phyloP scores from a whole-genome alignment of 1,140 invertebrate species.

The Drosophila serrata region DNA sequence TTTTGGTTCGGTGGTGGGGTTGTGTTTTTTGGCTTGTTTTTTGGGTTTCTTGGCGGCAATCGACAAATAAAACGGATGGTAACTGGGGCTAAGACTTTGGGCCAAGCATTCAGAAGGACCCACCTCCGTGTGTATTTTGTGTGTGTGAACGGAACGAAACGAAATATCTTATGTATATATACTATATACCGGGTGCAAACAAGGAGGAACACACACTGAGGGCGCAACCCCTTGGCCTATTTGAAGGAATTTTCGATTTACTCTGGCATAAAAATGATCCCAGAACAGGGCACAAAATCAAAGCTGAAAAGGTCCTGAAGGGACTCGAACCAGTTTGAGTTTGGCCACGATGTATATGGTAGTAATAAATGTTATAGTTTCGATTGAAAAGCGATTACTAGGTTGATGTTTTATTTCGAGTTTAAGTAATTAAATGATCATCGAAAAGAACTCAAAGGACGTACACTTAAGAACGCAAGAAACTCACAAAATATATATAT shows the following conservation, averaged over 20 bases:
- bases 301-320: background rate
- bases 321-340: constrained; percentile 7
- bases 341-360: background rate
- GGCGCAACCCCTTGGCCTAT: constrained; percentile 24
- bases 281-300: constrained; percentile 22
- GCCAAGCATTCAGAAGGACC: constrained; percentile 31
- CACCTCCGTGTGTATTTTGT: constrained; percentile 14
- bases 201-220: constrained; percentile 22
- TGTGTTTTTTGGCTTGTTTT: constrained; percentile 44
- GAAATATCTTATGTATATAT: constrained; percentile 21
- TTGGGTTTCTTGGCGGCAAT: constrained; percentile 40
- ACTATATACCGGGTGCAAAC: constrained; percentile 23
- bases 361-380: constrained; percentile 3
- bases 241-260: constrained; percentile 7
- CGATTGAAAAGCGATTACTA: constrained; percentile 50
- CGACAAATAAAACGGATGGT: constrained; percentile 41
- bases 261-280: constrained; percentile 24
- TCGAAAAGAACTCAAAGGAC: constrained; percentile 77
- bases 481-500: constrained; percentile 56
- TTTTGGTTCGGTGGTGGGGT: constrained; percentile 27
- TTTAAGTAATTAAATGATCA: constrained; percentile 63
- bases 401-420: constrained; percentile 60
- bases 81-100: constrained; percentile 46
- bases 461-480: constrained; percentile 73
- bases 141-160: constrained; percentile 27